Conservation (phyloP, 2,113 vertebrate species). For the Tetrao urogallus region DNA sequence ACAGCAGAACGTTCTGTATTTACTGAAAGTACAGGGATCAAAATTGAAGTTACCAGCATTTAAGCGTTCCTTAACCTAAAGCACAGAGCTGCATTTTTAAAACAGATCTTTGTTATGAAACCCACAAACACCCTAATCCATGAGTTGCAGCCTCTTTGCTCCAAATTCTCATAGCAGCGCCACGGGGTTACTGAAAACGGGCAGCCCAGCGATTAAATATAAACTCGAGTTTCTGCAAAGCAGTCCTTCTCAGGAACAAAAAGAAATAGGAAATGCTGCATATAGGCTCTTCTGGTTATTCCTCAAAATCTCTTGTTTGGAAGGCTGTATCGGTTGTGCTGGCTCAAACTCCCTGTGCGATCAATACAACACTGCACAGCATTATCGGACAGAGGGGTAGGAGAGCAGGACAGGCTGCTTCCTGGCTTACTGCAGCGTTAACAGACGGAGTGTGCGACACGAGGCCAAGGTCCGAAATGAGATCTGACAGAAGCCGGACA, state of each 20-base stretch:
- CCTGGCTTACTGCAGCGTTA: neutral
- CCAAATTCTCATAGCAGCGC: neutral
- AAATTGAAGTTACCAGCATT: neutral
- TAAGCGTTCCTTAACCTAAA: neutral
- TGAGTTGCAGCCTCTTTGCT: neutral
- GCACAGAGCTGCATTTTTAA: neutral
- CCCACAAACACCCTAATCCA: neutral
- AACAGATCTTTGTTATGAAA: neutral
- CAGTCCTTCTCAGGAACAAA: constrained; percentile 15
- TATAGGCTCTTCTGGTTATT: neutral
- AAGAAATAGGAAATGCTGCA: constrained; percentile 24
- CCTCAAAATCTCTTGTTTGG: neutral
- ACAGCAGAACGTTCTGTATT: neutral
- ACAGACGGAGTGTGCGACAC: neutral
- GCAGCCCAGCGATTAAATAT: neutral
- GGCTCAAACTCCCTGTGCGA: neutral
- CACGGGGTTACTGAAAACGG: neutral
- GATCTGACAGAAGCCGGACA: neutral
- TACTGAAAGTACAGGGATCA: neutral
- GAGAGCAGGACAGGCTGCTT: neutral
- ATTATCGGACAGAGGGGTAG: neutral
- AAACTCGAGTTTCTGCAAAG: neutral
- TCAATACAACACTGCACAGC: fast-evolving
- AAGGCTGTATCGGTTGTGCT: neutral
- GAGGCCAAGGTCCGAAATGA: neutral